These are phyloP conservation scores for Pachycephala philippinensis DNA, from an alignment of 2,113 vertebrate species.

Conservation along the genomic window DNA sequence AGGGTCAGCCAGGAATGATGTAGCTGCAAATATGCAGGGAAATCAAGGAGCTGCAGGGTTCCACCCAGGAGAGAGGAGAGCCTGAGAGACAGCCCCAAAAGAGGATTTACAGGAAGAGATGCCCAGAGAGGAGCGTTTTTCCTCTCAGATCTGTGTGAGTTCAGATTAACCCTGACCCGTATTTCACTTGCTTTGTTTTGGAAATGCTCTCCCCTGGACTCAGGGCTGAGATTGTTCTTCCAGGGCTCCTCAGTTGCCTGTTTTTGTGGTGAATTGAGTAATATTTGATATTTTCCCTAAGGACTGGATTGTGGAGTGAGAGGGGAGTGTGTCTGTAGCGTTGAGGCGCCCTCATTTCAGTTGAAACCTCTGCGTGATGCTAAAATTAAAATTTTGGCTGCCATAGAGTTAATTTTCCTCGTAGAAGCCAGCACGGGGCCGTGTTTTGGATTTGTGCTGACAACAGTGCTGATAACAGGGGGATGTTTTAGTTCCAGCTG, in stretches of 20 bases:
- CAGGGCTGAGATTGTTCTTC: background rate
- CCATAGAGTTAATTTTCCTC: background rate
- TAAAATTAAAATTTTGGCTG: background rate
- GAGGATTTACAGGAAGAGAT: background rate
- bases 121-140: background rate
- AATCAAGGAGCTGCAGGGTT: constrained; percentile 22
- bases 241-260: background rate
- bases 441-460: background rate
- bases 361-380: background rate
- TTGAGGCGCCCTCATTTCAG: background rate
- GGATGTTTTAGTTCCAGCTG: background rate
- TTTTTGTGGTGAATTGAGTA: background rate
- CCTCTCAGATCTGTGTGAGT: background rate
- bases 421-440: background rate
- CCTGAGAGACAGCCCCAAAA: background rate
- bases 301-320: background rate
- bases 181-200: background rate
- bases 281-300: background rate
- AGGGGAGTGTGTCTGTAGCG: fast-evolving
- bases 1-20: constrained; percentile 44
- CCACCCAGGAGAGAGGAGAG: background rate
- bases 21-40: background rate
- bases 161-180: background rate
- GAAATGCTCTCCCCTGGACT: background rate
- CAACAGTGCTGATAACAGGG: background rate